Conservation (phyloP, 2,888 invertebrate genomes). For the Tachina fera region DNA sequence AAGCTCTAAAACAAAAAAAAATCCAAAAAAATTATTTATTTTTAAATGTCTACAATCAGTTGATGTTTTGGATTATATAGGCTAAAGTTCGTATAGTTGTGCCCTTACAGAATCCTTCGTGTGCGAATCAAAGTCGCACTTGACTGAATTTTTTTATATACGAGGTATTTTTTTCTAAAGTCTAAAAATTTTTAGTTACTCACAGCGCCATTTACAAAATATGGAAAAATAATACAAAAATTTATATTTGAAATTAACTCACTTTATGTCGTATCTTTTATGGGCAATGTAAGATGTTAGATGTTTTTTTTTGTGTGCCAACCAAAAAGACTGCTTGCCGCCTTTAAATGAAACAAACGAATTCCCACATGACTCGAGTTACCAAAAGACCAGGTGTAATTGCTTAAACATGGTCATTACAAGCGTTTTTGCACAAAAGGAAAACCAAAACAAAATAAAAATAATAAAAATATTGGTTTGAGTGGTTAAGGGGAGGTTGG, state of each 20-base stretch:
- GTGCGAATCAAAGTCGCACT: too few relatives aligned
- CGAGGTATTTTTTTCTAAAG: background rate
- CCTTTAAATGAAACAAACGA: slow-evolving; percentile 23
- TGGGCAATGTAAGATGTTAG: background rate
- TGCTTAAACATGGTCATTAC: slow-evolving; percentile 58
- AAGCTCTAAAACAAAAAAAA: too few relatives aligned
- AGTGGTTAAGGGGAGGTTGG: too few relatives aligned
- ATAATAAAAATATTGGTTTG: background rate
- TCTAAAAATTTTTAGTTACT: too few relatives aligned
- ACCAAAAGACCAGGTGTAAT: slow-evolving; percentile 63
- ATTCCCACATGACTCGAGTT: slow-evolving; percentile 63
- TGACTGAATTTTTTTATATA: too few relatives aligned
- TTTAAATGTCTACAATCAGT: too few relatives aligned
- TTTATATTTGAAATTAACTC: background rate
- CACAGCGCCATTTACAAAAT: too few relatives aligned
- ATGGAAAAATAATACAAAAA: background rate
- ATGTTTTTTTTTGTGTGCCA: background rate
- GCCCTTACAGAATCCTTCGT: too few relatives aligned
- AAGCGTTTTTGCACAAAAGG: slow-evolving; percentile 16
- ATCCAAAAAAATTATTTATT: too few relatives aligned
- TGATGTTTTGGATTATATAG: too few relatives aligned
- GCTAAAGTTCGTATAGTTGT: too few relatives aligned
- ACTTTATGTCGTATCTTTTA: background rate
- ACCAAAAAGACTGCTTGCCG: slow-evolving; percentile 9
- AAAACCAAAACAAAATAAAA: background rate